Evolutionary conservation across 1,140 invertebrate species (phyloP).

Genomic region (Meloidogyne floridensis): DNA sequence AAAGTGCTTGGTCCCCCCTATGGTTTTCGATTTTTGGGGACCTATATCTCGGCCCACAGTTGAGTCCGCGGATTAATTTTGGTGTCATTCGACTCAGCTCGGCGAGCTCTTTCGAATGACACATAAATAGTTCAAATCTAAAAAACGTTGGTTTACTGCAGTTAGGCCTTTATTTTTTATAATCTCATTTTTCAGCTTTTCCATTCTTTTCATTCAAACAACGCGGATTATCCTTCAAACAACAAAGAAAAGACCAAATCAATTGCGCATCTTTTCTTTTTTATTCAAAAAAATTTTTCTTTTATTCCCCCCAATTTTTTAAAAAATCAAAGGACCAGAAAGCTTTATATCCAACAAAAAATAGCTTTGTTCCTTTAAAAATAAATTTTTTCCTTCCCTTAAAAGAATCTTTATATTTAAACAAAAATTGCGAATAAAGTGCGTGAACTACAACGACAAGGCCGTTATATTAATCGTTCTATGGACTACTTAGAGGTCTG

Average conservation of each 20-base stretch:
- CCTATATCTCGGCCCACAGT: too few species aligned
- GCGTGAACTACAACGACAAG: conserved; percentile 29
- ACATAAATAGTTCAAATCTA: too few species aligned
- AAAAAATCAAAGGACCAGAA: not conserved
- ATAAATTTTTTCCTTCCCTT: not conserved
- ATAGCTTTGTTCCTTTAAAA: not conserved
- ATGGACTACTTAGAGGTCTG: conserved; percentile 32
- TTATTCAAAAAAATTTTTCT: not conserved
- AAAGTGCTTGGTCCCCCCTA: too few species aligned
- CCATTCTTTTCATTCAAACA: not conserved
- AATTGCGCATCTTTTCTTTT: not conserved
- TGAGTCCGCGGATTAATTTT: too few species aligned
- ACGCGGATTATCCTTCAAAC: not conserved
- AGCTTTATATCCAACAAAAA: not conserved
- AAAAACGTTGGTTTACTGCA: too few species aligned
- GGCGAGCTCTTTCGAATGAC: too few species aligned
- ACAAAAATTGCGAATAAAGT: conserved; percentile 33
- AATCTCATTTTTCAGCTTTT: not conserved
- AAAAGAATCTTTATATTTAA: not conserved
- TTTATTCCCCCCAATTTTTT: not conserved
- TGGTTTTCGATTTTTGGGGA: too few species aligned
- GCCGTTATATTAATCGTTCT: conserved; percentile 11
- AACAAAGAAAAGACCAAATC: not conserved
- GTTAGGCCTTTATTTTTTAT: too few species aligned
- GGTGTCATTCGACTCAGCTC: too few species aligned